Conservation (phyloP, 1,140 invertebrate species). For the Cydia splendana region DNA sequence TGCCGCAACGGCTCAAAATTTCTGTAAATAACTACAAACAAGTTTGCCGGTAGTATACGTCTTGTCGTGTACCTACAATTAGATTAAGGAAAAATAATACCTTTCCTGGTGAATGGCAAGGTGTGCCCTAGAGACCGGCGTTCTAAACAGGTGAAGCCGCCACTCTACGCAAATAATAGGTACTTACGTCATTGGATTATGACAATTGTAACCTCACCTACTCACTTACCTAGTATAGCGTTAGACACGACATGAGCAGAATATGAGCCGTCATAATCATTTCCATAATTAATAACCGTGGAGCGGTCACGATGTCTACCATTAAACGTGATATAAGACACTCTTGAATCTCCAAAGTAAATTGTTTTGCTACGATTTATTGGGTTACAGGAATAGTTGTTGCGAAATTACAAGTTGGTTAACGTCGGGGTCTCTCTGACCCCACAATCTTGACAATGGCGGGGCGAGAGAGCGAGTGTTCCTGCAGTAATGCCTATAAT, state of each 20-base stretch:
- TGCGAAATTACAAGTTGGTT: conserved; percentile 74
- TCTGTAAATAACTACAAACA: conserved; percentile 28
- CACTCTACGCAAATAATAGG: conserved; percentile 21
- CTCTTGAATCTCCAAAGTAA: conserved; percentile 57
- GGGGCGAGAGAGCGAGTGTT: conserved; percentile 64
- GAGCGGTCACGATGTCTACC: conserved; percentile 66
- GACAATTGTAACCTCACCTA: conserved; percentile 45
- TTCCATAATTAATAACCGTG: conserved; percentile 74
- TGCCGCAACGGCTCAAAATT: conserved; percentile 23
- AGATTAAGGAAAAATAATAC: conserved; percentile 14
- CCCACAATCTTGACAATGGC: conserved; percentile 79
- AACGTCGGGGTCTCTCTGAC: conserved; percentile 67
- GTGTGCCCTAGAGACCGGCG: conserved; percentile 17
- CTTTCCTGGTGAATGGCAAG: conserved; percentile 28
- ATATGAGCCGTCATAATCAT: conserved; percentile 64
- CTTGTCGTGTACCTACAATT: conserved; percentile 3
- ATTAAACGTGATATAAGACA: conserved; percentile 62
- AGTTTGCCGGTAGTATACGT: neutral
- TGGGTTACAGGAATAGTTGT: conserved; percentile 69
- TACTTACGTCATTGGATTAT: conserved; percentile 42
- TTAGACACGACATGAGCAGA: conserved; percentile 56
- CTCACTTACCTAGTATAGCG: conserved; percentile 40
- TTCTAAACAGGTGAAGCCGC: conserved; percentile 13
- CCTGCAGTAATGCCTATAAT: conserved; percentile 74
- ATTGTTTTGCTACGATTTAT: conserved; percentile 77